Evolutionary conservation across 2,113 vertebrate species (phyloP).

Genomic region (Todiramphus chloris): DNA sequence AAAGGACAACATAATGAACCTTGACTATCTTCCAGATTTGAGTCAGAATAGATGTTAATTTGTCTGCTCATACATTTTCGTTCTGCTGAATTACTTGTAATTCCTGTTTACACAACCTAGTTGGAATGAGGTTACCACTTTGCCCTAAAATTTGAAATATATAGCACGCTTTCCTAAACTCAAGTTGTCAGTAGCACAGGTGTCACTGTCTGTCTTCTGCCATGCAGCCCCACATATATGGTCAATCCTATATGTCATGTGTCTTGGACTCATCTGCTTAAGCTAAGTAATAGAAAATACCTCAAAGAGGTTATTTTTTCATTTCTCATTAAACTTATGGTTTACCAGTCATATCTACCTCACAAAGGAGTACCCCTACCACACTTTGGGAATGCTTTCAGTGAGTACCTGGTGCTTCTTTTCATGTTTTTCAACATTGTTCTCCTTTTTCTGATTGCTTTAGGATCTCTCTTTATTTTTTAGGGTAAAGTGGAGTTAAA

Average conservation of each 20-base stretch:
- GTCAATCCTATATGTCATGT: neutral
- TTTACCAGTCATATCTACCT: neutral
- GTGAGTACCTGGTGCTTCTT: neutral
- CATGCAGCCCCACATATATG: fast-evolving
- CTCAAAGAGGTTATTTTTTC: neutral
- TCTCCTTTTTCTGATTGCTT: neutral
- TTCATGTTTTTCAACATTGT: neutral
- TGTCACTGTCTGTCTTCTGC: neutral
- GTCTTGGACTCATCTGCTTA: neutral
- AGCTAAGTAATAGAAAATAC: neutral
- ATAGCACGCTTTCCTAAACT: neutral
- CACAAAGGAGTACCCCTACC: neutral
- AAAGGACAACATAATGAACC: neutral
- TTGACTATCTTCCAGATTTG: neutral
- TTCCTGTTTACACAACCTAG: neutral
- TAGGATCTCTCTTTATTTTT: neutral
- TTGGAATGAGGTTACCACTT: neutral
- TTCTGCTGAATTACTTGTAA: neutral
- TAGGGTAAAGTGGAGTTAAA: conserved; percentile 54
- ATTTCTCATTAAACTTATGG: neutral
- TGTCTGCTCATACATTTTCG: neutral
- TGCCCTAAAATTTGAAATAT: neutral
- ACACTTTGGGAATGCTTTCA: neutral
- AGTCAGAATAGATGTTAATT: neutral
- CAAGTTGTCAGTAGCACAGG: neutral